Evolutionary conservation across 2,113 vertebrate genomes (phyloP).

Genomic region (Coryphaenoides rupestris): DNA sequence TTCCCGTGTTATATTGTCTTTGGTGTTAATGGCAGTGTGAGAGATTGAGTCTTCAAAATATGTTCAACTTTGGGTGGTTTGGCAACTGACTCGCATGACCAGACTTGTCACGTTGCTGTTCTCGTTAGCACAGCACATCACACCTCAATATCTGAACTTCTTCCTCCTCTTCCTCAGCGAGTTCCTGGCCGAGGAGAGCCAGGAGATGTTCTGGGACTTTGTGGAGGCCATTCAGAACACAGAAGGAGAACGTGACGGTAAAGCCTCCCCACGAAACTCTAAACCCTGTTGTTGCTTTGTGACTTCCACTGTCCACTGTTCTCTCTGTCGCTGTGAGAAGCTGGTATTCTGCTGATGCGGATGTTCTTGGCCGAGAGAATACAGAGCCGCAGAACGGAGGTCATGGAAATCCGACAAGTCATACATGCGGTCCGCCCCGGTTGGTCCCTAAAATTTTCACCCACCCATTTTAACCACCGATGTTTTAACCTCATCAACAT

Average conservation of each 20-base stretch:
- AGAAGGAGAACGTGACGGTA: conserved; percentile 80
- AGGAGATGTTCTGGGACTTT: conserved; percentile 96
- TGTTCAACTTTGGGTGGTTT: neutral
- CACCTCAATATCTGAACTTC: neutral
- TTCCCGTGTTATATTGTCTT: no score
- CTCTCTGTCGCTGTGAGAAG: conserved; percentile 12
- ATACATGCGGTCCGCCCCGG: no score
- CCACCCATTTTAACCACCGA: no score
- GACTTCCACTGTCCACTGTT: conserved; percentile 38
- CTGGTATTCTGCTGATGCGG: conserved; percentile 23
- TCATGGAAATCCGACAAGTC: no score
- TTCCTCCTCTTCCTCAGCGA: conserved; percentile 76
- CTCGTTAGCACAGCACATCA: conserved; percentile 6
- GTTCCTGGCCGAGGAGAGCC: conserved; percentile 93
- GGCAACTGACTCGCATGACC: neutral
- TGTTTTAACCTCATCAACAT: no score
- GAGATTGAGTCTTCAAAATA: no score
- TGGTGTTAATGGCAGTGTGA: no score
- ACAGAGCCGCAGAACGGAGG: no score
- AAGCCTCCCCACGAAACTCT: conserved; percentile 28
- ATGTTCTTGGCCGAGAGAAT: neutral
- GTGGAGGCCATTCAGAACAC: conserved; percentile 86
- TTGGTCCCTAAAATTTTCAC: no score
- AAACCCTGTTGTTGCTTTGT: conserved; percentile 9
- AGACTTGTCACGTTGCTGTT: neutral